Conservation (phyloP, 2,113 vertebrate genomes). For the Vanacampus margaritifer region DNA sequence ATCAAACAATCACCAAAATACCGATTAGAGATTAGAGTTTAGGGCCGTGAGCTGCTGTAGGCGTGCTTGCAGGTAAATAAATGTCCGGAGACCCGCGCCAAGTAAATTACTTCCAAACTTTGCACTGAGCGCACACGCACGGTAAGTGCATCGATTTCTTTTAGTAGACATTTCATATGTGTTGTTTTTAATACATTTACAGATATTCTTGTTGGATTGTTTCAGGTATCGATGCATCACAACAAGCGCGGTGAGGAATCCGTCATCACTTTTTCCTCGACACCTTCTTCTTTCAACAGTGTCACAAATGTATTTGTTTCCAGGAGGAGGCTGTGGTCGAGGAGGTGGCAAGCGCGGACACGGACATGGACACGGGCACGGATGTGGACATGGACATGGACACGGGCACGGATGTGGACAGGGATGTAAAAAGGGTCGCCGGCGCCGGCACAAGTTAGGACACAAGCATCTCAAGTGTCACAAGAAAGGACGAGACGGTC, state of each 20-base stretch:
- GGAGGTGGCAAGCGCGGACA: neutral
- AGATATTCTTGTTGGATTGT: neutral
- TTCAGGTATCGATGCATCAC: neutral
- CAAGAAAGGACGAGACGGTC: slow-evolving; percentile 50
- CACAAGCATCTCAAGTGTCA: slow-evolving; percentile 47
- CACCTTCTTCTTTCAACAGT: neutral
- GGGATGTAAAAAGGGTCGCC: neutral
- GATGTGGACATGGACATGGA: neutral
- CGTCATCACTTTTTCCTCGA: neutral
- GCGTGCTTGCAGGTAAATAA: neutral
- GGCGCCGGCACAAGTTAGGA: slow-evolving; percentile 11
- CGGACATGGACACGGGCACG: neutral
- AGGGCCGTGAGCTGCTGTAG: neutral
- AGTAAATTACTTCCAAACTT: neutral
- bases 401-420: neutral
- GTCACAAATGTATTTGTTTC: neutral
- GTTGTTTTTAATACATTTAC: neutral
- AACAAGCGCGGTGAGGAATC: neutral
- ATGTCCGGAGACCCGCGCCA: neutral
- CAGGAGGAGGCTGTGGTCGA: neutral
- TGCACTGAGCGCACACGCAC: neutral
- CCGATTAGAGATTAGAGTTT: neutral
- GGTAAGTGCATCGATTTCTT: neutral
- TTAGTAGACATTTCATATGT: neutral
- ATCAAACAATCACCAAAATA: neutral